Base-by-base conservation (phyloP, 2,888 invertebrate genomes). In the Cataglyphis albicans region DNA sequence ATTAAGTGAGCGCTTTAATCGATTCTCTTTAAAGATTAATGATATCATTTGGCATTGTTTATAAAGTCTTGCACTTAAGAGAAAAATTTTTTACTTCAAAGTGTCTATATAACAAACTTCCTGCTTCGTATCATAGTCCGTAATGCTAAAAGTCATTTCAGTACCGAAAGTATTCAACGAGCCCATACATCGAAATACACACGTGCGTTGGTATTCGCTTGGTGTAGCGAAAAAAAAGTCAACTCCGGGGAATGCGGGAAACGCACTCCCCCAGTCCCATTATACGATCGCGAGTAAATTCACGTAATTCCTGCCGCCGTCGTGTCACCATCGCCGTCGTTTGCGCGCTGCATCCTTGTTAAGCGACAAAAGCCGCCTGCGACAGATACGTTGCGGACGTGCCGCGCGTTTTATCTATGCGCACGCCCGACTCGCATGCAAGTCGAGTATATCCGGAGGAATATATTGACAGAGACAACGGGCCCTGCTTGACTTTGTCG, bases 331-430 rank as follows among this genome's bases (percentile, higher is more conserved):
- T 15, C n/a, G 38, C 41, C 57, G 84, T 83, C 75, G 68, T 84
- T 81, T 57, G 63, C 41, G 52, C 80, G 48, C n/a, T 52, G 65
- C 52, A 65, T 35, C 29, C 81, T 73, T 59, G 84, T 84, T 81
- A 81, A 74, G 81, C 75, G 86, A 80, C 88, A 83, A 83, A 74
- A 85, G 81, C 85, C 83, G 70, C 61, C 12, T 25, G 67, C 68
- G 59, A 61, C 61, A 86, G 86, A 87, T 87, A 87, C 82, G 76
- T n/a, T 44, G 80, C 52, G 63, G 81, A 84, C 84, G 72, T 80
- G 87, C 74, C 75, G 75, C 57, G 55, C 82, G 85, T 85, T 87
- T 89, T 88, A 89, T 88, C 88, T 90, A 90, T 84, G 87, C 84
- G 83, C 87, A 87, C 87, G 86, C 84, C 83, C 89, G 84, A 83